Base-by-base conservation (phyloP, 2,797 vertebrate species). In the Ctenosaura bakeri region DNA sequence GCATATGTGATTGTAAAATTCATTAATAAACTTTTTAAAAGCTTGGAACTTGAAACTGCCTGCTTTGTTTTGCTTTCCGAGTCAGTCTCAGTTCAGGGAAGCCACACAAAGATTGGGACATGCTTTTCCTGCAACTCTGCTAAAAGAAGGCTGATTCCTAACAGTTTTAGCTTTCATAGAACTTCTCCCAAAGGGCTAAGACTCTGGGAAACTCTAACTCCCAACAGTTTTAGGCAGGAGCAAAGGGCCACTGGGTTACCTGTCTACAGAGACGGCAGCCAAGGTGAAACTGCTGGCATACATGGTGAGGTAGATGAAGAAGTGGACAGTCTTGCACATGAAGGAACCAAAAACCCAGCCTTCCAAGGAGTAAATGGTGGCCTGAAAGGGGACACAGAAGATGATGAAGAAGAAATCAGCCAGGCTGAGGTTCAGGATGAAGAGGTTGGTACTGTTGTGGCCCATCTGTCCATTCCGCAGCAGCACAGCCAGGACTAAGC, bases 321-420 rank as follows among this genome's bases (percentile, higher is more conserved):
- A 99, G 96, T 98, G 98, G 78, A 98, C 98, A 13, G 97, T 98
- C 95, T 98, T 99, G 97, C 98, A 98, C 98, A 98, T 98, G 95
- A 98, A 98, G 54, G 98, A 98, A 80, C 98, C 98, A 0, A 99
- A 99, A 92, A 99, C 97, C 98, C 98, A 99, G 83, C 98, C 98
- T 92, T 98, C 98, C 92, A 98, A 96, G 1, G 98, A 98, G 95
- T 99, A 99, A 96, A 98, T 98, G 93, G 98, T 98, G 92, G 98
- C 98, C 97, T 98, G 98, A 96, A 99, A 99, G 71, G 98, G 98
- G 88, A 99, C 98, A 59, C 98, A 99, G 97, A 98, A 98, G 95
- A 98, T 97, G 94, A 98, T 99, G 97, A 99, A 99, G 97, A 98
- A 99, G 97, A 99, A 98, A 96, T 98, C 98, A 0, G 98, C 98